Percentiles rank a stretch among this genome's conserved stretches.
Evolutionary conservation across 2,888 invertebrate genomes (phyloP).

Genomic region (Tetrapedia diversipes): DNA sequence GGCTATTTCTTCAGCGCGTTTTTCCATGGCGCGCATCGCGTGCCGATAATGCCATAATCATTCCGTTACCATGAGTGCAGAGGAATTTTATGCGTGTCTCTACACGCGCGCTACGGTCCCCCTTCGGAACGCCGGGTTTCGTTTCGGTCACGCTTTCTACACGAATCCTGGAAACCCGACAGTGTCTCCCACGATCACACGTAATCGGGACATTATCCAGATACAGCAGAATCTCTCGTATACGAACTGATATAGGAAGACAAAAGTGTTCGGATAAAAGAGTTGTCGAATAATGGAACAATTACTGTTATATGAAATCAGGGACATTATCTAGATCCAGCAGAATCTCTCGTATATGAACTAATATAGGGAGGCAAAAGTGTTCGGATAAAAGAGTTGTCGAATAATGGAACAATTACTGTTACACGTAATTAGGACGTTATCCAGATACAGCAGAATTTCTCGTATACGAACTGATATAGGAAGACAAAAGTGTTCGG

Average conservation of each 20-base stretch:
- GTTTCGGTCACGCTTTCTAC: constrained; percentile 73
- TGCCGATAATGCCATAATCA: constrained; percentile 33
- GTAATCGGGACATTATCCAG: constrained; percentile 42
- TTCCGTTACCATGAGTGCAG: neutral
- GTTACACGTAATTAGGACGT: constrained; percentile 45
- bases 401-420: no score
- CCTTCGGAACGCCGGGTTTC: constrained; percentile 46
- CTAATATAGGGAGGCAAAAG: no score
- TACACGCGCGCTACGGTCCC: constrained; percentile 8
- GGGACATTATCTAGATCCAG: no score
- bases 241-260: no score
- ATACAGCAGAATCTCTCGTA: no score
- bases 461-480: no score
- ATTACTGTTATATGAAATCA: no score
- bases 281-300: no score
- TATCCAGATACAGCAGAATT: constrained; percentile 30
- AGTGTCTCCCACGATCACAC: constrained; percentile 49
- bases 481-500: no score
- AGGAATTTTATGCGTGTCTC: constrained; percentile 37
- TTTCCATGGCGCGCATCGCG: constrained; percentile 20
- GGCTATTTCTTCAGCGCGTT: neutral
- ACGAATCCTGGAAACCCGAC: constrained; percentile 62
- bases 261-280: no score
- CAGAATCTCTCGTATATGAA: no score
- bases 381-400: no score